Evolutionary conservation across 2,888 invertebrate species (phyloP).

Genomic region (Macroteleia sp.): DNA sequence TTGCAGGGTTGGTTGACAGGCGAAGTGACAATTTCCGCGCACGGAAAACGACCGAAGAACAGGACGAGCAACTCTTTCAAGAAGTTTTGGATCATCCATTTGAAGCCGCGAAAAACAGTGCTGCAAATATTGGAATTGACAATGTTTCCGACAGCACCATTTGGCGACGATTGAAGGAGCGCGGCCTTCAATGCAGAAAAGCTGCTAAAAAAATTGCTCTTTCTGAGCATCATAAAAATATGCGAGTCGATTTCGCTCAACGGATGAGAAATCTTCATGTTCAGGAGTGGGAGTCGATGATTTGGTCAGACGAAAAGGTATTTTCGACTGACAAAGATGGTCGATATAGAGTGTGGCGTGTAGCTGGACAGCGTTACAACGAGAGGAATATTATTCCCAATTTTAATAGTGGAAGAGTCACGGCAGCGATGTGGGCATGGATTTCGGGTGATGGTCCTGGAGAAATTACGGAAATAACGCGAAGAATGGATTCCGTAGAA

Average conservation of each 20-base stretch:
- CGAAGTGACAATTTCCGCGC: not conserved
- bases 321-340: not conserved
- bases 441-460: not conserved
- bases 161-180: constrained; percentile 19
- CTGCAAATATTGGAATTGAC: constrained; percentile 4
- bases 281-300: not conserved
- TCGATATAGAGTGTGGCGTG: not conserved
- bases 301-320: not conserved
- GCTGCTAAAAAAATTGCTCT: constrained; percentile 29
- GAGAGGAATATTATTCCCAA: not conserved
- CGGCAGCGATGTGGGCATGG: not conserved
- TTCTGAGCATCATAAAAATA: constrained; percentile 4
- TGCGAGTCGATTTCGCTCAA: not conserved
- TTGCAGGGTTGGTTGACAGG: not conserved
- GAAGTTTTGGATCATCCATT: not conserved
- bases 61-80: constrained; percentile 6
- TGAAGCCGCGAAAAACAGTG: not conserved
- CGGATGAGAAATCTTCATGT: not conserved
- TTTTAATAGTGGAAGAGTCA: not conserved
- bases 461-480: not conserved
- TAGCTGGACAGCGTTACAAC: not conserved
- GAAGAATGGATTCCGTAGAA: not conserved
- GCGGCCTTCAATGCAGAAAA: constrained; percentile 14
- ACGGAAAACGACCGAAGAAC: constrained; percentile 2
- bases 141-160: constrained; percentile 2